phyloP scores from a whole-genome alignment of 2,888 invertebrate genomes.

The Allolobophora icterica region DNA sequence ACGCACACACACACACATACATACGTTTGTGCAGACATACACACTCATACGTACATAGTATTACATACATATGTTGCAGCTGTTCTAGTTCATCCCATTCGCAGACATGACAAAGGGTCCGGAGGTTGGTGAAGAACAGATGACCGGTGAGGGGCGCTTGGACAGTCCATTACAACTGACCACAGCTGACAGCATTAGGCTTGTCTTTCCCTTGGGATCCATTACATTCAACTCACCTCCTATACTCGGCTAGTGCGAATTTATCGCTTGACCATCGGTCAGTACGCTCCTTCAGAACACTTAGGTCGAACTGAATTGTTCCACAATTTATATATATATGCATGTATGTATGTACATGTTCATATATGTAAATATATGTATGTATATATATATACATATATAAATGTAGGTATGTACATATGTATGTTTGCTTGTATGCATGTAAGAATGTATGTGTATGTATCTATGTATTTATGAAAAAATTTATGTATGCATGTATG shows the following conservation, averaged over 20 bases:
- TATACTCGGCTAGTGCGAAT: not conserved
- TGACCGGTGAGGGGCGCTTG: not conserved
- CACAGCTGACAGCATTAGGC: not conserved
- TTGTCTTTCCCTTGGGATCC: not conserved
- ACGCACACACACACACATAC: not conserved
- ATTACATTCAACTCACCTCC: not conserved
- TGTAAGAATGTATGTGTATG: too few relatives aligned
- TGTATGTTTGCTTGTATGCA: too few relatives aligned
- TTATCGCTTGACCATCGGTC: slow-evolving; percentile 1
- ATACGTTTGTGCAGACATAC: not conserved
- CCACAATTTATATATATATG: not conserved
- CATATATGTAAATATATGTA: too few relatives aligned
- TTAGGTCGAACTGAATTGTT: not conserved
- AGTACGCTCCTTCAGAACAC: not conserved
- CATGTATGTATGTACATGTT: not conserved
- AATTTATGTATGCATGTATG: too few relatives aligned
- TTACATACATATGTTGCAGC: not conserved
- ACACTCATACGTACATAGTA: not conserved
- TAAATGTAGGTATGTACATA: too few relatives aligned
- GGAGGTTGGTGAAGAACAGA: not conserved
- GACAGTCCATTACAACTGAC: not conserved
- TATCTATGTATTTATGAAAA: too few relatives aligned
- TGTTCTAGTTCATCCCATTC: not conserved
- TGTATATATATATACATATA: too few relatives aligned
- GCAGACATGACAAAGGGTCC: not conserved